Evolutionary conservation across 2,113 vertebrate genomes (phyloP), one percentile per base, ranked within the genome.

Genomic region (Leuciscus idus): DNA sequence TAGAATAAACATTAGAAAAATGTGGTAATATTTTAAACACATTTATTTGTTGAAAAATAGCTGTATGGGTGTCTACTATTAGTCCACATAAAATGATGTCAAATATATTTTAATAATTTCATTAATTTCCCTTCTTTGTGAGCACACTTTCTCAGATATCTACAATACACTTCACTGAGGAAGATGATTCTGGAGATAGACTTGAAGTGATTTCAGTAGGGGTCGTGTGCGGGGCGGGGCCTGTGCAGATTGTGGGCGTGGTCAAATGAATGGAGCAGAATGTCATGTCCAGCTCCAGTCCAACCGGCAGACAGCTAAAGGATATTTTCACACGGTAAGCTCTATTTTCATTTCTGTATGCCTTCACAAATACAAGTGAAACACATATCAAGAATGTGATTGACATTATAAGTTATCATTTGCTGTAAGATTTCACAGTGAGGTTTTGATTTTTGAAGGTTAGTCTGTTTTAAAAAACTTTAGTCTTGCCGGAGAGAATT

Each of bases 221-320:
- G 33, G 33, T 33, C 36, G 13, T 28, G 59, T 36, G 55, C 81
- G 75, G 81, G 87, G 85, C 62, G 83, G 80, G 59, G 33, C 48
- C 4, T 77, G 79, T 87, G 81, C 62, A 87, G 72, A 39, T 72
- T 62, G n/a, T 75, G 81, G 90, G 90, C 89, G 90, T 85, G 85
- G 87, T 73, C 79, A 89, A 46, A 36, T 48, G 87, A 89, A 86
- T 88, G 86, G 84, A 88, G 84, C 88, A 86, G 77, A 84, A 79
- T 64, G 64, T 84, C 82, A 76, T 83, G 70, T n/a, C n/a, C 62
- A 81, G 73, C 87, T 83, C 85, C 81, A 75, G 61, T 83, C 85
- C 81, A 75, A 66, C 82, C 85, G 88, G 73, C 87, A 90, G 88
- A 90, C 89, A 68, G 88, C 88, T 68, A 86, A 87, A 86, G 82